Evolutionary conservation across 2,797 vertebrate species (phyloP).

Genomic region (Rhinophrynus dorsalis): DNA sequence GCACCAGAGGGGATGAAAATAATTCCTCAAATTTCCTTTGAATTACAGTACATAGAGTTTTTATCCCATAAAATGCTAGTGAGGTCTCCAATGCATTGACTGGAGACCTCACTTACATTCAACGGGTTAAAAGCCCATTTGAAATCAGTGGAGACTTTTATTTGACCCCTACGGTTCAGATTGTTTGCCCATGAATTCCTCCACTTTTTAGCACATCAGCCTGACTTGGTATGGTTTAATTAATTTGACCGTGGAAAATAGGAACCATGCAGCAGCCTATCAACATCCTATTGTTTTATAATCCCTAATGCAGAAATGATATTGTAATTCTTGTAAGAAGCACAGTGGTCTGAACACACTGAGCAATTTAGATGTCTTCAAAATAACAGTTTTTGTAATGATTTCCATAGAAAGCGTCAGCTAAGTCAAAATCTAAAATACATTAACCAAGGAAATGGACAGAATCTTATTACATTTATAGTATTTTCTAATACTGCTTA

Average conservation of each 20-base stretch:
- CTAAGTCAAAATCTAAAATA: neutral
- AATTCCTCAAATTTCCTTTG: no score
- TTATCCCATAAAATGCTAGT: no score
- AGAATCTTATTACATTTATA: neutral
- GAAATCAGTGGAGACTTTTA: no score
- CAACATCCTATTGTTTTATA: neutral
- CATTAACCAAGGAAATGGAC: neutral
- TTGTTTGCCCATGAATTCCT: no score
- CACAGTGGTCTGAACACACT: neutral
- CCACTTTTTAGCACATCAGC: no score
- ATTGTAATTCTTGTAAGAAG: constrained; percentile 3
- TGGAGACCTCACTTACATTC: no score
- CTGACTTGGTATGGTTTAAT: no score
- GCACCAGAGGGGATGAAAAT: no score
- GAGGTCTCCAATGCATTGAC: no score
- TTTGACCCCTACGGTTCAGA: no score
- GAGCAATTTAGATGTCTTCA: neutral
- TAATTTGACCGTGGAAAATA: neutral
- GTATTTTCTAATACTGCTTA: neutral
- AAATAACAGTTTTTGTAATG: neutral
- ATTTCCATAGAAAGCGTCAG: neutral
- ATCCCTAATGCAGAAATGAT: constrained; percentile 1
- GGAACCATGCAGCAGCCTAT: neutral
- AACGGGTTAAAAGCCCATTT: no score
- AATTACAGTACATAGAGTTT: no score